These are phyloP conservation scores for Hemiscyllium ocellatum DNA, from an alignment of 2,113 vertebrate genomes.

Conservation along the genomic window DNA sequence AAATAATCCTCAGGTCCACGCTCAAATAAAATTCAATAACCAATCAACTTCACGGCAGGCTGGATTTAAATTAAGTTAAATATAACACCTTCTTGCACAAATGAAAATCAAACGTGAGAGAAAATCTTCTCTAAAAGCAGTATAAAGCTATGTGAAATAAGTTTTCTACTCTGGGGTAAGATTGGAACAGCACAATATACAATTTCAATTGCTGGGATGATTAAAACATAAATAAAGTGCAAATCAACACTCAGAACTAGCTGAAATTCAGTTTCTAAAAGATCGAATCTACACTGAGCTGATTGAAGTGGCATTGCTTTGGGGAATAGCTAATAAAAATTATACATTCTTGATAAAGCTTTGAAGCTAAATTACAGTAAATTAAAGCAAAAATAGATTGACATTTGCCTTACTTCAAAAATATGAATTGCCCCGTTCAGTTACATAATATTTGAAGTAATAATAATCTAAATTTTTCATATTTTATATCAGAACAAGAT, in stretches of 20 bases:
- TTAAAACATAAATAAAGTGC: not conserved
- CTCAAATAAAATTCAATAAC: constrained; percentile 6
- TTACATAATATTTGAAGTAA: not conserved
- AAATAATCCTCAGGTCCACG: not conserved
- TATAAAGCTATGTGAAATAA: not conserved
- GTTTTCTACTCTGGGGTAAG: not conserved
- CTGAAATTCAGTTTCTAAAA: not conserved
- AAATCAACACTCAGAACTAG: no score
- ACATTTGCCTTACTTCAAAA: not conserved
- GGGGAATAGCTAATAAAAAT: not conserved
- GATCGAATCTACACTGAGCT: no score
- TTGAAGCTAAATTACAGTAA: not conserved
- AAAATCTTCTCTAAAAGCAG: not conserved
- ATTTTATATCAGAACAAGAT: not conserved
- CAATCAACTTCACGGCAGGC: not conserved
- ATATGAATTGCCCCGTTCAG: not conserved
- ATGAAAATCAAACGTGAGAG: not conserved
- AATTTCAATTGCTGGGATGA: constrained; percentile 6
- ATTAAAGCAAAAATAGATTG: not conserved
- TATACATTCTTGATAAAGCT: not conserved
- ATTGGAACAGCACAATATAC: not conserved
- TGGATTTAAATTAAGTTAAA: constrained; percentile 8
- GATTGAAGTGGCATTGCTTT: not conserved
- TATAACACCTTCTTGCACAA: not conserved
- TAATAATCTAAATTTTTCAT: not conserved